A percentile compares a stretch with the other conserved stretches of the same genome.
Conservation (phyloP, 2,113 vertebrate species). For the Garra rufa region DNA sequence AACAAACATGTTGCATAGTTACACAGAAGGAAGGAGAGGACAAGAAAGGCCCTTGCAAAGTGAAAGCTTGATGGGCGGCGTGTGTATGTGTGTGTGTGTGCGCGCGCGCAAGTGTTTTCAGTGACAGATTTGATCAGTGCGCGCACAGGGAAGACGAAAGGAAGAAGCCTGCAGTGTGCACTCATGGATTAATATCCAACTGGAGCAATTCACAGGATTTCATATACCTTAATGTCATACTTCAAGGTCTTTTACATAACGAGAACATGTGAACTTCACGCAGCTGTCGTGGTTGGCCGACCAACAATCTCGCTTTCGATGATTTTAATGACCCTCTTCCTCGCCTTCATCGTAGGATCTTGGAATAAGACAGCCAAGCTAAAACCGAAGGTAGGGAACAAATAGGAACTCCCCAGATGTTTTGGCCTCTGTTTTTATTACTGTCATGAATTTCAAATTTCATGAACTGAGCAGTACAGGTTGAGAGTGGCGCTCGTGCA, state of each 20-base stretch:
- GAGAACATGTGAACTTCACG: conserved; percentile 50
- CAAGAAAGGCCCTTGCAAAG: no score
- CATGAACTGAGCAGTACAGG: neutral
- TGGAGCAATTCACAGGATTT: neutral
- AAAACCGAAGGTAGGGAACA: conserved; percentile 47
- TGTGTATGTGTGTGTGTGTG: neutral
- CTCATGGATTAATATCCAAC: neutral
- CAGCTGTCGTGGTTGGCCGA: conserved; percentile 32
- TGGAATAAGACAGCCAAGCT: conserved; percentile 35
- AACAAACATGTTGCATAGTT: neutral
- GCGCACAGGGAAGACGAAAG: neutral
- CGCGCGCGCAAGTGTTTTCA: neutral
- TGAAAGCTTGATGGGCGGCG: conserved; percentile 2
- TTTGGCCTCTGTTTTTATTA: neutral
- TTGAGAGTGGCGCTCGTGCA: neutral
- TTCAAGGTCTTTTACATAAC: conserved; percentile 24
- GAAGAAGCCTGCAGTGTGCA: neutral
- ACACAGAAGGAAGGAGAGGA: no score
- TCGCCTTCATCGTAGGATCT: conserved; percentile 36
- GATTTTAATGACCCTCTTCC: conserved; percentile 45
- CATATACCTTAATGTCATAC: no score
- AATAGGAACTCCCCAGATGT: neutral
- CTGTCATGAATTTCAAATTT: neutral
- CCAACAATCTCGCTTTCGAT: conserved; percentile 44
- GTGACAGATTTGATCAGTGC: neutral